Percentiles rank a stretch among this genome's conserved stretches.
Conservation (phyloP, 1,140 invertebrate species). For the Telenomus remus region DNA sequence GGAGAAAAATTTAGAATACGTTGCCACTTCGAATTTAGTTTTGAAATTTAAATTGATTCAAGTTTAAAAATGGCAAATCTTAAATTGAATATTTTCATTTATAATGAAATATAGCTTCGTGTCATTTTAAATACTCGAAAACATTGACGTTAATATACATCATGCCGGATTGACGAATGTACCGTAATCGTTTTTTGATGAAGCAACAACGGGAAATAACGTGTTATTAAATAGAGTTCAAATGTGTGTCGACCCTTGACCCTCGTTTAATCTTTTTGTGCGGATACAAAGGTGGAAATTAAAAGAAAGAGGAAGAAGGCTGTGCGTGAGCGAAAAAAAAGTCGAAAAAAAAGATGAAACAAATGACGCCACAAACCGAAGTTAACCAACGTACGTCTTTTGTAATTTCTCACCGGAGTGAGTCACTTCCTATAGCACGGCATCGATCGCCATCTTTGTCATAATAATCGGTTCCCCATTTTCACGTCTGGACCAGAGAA, state of each 20-base stretch:
- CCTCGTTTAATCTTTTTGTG: constrained; percentile 33
- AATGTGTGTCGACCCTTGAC: constrained; percentile 56
- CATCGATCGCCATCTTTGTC: constrained; percentile 58
- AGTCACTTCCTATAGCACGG: constrained; percentile 48
- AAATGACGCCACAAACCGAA: constrained; percentile 49
- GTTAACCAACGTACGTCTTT: constrained; percentile 49
- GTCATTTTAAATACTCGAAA: too few relatives aligned
- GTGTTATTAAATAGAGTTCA: constrained; percentile 50
- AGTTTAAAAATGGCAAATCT: too few relatives aligned
- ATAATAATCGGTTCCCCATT: constrained; percentile 60
- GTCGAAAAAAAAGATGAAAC: constrained; percentile 32
- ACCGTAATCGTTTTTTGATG: constrained; percentile 57
- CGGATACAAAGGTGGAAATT: constrained; percentile 48
- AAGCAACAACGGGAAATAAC: constrained; percentile 49
- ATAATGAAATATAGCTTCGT: too few relatives aligned
- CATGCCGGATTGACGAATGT: constrained; percentile 48
- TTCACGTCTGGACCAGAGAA: constrained; percentile 56
- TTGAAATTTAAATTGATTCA: too few relatives aligned
- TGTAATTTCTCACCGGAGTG: constrained; percentile 42
- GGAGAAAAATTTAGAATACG: too few relatives aligned
- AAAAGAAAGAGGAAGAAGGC: constrained; percentile 29
- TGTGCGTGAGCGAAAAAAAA: constrained; percentile 13
- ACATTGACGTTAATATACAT: constrained; percentile 39
- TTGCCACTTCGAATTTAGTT: too few relatives aligned
- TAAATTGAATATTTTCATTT: too few relatives aligned